Evolutionary conservation across 37 sponge, comb jelly and placozoan species (phyloP), one percentile per base, ranked within the genome.

Genomic region (Geodia barretti): DNA sequence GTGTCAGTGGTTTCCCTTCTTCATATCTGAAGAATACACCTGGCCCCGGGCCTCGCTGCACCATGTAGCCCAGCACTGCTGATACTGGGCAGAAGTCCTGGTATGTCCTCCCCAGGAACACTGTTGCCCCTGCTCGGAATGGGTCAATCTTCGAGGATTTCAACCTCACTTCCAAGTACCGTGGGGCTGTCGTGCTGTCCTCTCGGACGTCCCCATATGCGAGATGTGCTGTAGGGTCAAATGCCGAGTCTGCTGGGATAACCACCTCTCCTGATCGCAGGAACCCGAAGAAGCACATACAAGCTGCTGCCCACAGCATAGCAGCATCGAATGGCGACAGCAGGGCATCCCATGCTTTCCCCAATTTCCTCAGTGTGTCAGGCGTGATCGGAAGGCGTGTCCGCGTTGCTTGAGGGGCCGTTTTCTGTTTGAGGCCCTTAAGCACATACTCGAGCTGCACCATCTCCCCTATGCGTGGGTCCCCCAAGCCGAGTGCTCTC

Each of bases 61-160:
- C 80, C 80, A 79, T 34, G 34, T 67, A 79, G 25, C 39, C n/a
- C 69, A 79, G 47, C 9, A 41, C 39, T 39, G 80, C 70, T 3
- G 60, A 69, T 41, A 79, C 71, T 17, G 70, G 80, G 33, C 80
- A 68, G 3, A 79, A n/a, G 24, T 36, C 32, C 26, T 24, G n/a
- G 21, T 54, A 29, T 2, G 80, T 79, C 47, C 32, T 68, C 64
- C 80, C 80, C 34, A 74, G 24, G 32, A 65, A 54, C 23, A 83
- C 36, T 0, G 66, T 75, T 0, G 74, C 75, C 36, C 83, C 83
- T 37, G 30, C 20, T 3, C 83, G 28, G 33, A 83, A 83, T 19
- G 75, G 75, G 83, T 83, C 83, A 23, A 75, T 83, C 58, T 83
- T 83, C 3, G 75, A 83, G 36, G 54, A 7, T 14, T 47, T 47